Base-by-base conservation (phyloP, 2,888 invertebrate genomes). In the Lasioglossum morio region DNA sequence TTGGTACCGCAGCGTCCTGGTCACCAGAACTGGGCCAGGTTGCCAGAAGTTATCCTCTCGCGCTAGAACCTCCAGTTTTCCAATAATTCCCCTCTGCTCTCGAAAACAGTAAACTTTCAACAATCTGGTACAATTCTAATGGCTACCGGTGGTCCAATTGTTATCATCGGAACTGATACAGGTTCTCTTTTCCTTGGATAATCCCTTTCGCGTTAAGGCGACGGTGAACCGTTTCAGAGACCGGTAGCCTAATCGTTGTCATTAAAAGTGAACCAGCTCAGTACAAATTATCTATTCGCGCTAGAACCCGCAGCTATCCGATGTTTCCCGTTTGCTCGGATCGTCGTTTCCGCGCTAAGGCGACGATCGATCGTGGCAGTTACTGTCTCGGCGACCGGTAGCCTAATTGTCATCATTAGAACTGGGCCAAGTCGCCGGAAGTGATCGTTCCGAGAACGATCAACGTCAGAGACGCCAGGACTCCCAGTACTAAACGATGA, bases 1-100 rank as follows among this genome's bases (percentile, higher is more conserved):
- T 87, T 88, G 79, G 77, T 78, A 72, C 77, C 82, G 77, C 34
- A 34, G 30, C 46, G 46, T 57, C 82, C 75, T 23, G 79, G 77
- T 78, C 80, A 83, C 75, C 74, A 81, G 81, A 81, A 76, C 40
- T 19, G 70, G 40, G 53, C 72, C 80, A 16, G 63, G 74, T 83
- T 80, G 74, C 63, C 74, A 77, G 74, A 82, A 86, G 77, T 77
- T 72, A 16, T 63, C 14, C 5, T 30, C 16, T 30, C 60, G 27
- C 27, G 27, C 16, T 2, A 14, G 16, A 27, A 63, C 30, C 30
- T 7, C 30, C 63, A 63, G 1, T 27, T 14, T 27, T 60, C 60
- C 60, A 4, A 14, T 27, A 27, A n/a, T 27, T 14, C 4, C 19
- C 7, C 19, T 48, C 53, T 10, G 10, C 1, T 53, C 23, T 53